Conservation (phyloP, 2,888 invertebrate genomes). For the Drosophila mettleri region DNA sequence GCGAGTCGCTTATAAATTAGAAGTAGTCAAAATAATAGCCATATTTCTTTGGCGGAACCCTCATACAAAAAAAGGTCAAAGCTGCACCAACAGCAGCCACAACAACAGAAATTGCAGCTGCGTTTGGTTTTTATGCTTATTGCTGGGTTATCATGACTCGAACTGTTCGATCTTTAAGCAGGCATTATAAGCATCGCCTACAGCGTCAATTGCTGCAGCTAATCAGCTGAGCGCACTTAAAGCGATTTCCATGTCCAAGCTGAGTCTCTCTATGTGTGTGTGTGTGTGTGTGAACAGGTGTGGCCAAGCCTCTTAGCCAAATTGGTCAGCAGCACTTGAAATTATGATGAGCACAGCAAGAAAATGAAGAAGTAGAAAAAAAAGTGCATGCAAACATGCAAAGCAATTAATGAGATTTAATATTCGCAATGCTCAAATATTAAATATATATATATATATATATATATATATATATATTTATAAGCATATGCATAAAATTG, state of each 20-base stretch:
- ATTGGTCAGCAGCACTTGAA: constrained; percentile 32
- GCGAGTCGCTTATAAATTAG: constrained; percentile 75
- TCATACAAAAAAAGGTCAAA: constrained; percentile 71
- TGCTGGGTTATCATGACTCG: constrained; percentile 60
- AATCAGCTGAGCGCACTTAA: constrained; percentile 74
- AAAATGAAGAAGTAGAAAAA: background rate
- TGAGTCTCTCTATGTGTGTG: background rate
- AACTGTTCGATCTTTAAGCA: constrained; percentile 54
- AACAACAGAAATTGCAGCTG: constrained; percentile 58
- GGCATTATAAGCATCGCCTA: constrained; percentile 40
- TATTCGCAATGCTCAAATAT: constrained; percentile 7
- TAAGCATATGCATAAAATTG: constrained; percentile 7
- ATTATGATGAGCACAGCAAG: constrained; percentile 18
- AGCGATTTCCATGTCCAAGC: constrained; percentile 57
- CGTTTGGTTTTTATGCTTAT: constrained; percentile 34
- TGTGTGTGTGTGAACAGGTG: constrained; percentile 42
- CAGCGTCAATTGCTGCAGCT: constrained; percentile 23
- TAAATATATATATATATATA: background rate
- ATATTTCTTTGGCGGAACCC: constrained; percentile 69
- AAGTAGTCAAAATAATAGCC: constrained; percentile 80
- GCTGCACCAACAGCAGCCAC: constrained; percentile 39
- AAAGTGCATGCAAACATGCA: constrained; percentile 4
- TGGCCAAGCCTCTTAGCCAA: constrained; percentile 23
- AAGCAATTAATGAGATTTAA: constrained; percentile 8
- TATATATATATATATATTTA: background rate